Evolutionary conservation across 2,888 invertebrate species (phyloP).

Genomic region (Coremacera marginata): DNA sequence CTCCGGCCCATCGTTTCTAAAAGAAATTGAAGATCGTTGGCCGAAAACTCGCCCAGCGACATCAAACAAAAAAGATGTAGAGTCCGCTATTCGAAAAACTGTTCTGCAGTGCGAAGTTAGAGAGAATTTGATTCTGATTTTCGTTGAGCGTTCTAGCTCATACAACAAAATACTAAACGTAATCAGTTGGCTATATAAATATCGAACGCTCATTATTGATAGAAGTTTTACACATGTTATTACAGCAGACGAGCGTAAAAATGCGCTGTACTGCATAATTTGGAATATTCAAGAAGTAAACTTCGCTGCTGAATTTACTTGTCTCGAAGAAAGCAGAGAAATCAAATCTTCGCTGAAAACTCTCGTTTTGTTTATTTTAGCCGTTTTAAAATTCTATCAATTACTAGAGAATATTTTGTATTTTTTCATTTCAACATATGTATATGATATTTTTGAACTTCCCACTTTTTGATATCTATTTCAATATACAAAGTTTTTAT

Average conservation of each 20-base stretch:
- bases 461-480: no score
- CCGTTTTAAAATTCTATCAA: no score
- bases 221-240: background rate
- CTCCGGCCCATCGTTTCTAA: conserved; percentile 33
- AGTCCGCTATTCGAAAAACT: background rate
- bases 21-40: conserved; percentile 23
- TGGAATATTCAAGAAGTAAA: conserved; percentile 20
- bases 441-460: no score
- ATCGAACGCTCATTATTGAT: background rate
- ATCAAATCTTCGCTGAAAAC: background rate
- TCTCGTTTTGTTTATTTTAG: background rate
- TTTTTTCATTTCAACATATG: no score
- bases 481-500: no score
- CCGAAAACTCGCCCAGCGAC: background rate
- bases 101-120: background rate
- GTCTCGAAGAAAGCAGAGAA: background rate
- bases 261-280: background rate
- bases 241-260: conserved; percentile 6
- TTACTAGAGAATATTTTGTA: no score
- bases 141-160: background rate
- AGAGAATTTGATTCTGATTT: background rate
- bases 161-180: background rate
- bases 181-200: conserved; percentile 7
- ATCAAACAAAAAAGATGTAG: background rate
- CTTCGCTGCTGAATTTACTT: conserved; percentile 9